These are phyloP conservation scores for Melieria picta DNA, from an alignment of 2,888 invertebrate genomes.

Conservation along the genomic window DNA sequence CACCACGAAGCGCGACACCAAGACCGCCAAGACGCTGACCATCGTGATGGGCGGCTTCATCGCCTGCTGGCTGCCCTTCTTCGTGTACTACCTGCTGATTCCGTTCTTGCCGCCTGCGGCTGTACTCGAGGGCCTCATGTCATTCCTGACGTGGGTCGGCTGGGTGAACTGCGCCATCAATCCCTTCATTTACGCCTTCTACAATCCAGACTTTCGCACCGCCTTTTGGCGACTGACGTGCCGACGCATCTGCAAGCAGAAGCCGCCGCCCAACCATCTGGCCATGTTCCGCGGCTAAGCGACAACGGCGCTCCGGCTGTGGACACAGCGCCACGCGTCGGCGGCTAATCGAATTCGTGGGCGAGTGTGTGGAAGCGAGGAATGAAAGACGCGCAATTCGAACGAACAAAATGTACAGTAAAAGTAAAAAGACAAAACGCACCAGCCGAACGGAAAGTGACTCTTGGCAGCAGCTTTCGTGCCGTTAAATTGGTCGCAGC, in stretches of 20 bases:
- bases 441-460: too few relatives aligned
- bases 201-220: constrained; percentile 86
- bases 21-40: constrained; percentile 87
- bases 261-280: constrained; percentile 55
- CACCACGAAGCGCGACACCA: constrained; percentile 80
- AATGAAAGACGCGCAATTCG: neutral
- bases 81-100: constrained; percentile 82
- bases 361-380: neutral
- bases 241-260: constrained; percentile 59
- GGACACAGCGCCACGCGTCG: neutral
- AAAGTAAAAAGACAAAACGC: neutral
- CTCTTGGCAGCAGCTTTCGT: too few relatives aligned
- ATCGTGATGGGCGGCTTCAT: constrained; percentile 91
- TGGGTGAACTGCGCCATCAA: constrained; percentile 92
- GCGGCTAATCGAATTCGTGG: neutral
- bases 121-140: constrained; percentile 74
- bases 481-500: too few relatives aligned
- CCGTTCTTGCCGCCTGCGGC: constrained; percentile 77
- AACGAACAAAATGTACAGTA: neutral
- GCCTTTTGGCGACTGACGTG: constrained; percentile 86
- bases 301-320: neutral
- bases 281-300: constrained; percentile 56
- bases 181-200: constrained; percentile 91
- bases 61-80: constrained; percentile 90
- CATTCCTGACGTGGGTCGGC: constrained; percentile 85